Base-by-base conservation (phyloP, 2,113 vertebrate genomes). In the Crotalus helleri region DNA sequence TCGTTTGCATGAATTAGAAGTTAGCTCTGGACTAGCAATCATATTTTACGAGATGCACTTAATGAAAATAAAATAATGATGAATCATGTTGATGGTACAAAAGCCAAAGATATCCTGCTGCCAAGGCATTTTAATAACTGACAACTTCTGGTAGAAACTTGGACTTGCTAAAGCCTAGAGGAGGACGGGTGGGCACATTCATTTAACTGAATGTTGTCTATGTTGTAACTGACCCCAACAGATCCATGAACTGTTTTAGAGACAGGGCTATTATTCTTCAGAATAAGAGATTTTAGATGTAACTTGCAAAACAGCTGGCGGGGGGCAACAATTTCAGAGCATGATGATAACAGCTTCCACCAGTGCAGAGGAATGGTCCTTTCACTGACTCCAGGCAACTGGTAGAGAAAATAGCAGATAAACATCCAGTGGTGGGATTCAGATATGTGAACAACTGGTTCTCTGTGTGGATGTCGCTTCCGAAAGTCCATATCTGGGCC, bases 271-370 rank as follows among this genome's bases (percentile, higher is more conserved):
- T 85, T 85, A 85, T 89, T 90, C 69, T 29, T 85, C 39, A 51
- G 39, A 92, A 92, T 88, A 92, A 89, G 92, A 19, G 53, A 57
- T 89, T n/a, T 90, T 85, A 59, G 24, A 90, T 44, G 55, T 13
- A 92, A 33, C 54, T 85, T 81, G 64, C 61, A 89, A 92, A 89
- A 92, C 26, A 89, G 44, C 53, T 90, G 54, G 54, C 69, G 24
- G 44, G 88, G 39, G 26, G 54, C 26, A 90, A 57, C 64, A 58
- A 85, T 89, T 90, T 89, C 6, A 49, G 23, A 85, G 24, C 49
- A 53, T 49, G 53, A 33, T 58, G 92, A 85, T 89, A 89, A 89
- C 10, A 85, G 61, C 92, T 81, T 92, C 64, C 64, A 89, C 64
- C 39, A 92, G 5, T n/a, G 12, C n/a, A 44, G 26, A 92, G 89